A percentile compares a stretch with the other conserved stretches of the same genome.
Evolutionary conservation across 2,888 invertebrate genomes (phyloP).

Genomic region (Platypus cylindrus): DNA sequence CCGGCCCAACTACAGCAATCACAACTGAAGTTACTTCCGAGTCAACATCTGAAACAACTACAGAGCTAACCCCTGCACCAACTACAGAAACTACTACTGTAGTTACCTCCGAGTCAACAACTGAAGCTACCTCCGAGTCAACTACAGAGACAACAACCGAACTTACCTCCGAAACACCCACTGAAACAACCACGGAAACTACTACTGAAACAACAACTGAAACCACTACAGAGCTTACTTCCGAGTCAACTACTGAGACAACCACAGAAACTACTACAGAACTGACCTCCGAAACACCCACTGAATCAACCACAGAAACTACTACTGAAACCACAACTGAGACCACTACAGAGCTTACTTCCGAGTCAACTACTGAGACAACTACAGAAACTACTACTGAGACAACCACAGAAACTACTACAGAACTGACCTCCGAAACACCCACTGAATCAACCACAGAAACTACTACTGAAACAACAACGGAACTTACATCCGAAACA

Average conservation of each 20-base stretch:
- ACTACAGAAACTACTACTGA: no score
- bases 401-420: slow-evolving; percentile 2
- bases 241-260: slow-evolving; percentile 1
- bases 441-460: slow-evolving; percentile 3
- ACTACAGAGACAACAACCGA: neutral
- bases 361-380: neutral
- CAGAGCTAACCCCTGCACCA: neutral
- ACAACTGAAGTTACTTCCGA: neutral
- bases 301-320: slow-evolving; percentile 6
- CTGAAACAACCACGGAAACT: slow-evolving; percentile 6
- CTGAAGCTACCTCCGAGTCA: slow-evolving; percentile 4
- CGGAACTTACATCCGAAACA: slow-evolving; percentile 2
- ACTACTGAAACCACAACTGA: slow-evolving; percentile 5
- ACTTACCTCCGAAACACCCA: slow-evolving; percentile 4
- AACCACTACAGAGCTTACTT: slow-evolving; percentile 2
- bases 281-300: neutral
- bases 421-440: neutral
- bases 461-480: neutral
- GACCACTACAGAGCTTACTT: slow-evolving; percentile 3
- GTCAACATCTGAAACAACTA: neutral
- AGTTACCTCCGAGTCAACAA: slow-evolving; percentile 5
- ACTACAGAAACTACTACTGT: neutral
- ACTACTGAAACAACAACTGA: neutral
- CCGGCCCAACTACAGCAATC: neutral
- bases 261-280: slow-evolving; percentile 3